phyloP scores from a whole-genome alignment of 2,888 invertebrate genomes.

The Agrotis ipsilon region DNA sequence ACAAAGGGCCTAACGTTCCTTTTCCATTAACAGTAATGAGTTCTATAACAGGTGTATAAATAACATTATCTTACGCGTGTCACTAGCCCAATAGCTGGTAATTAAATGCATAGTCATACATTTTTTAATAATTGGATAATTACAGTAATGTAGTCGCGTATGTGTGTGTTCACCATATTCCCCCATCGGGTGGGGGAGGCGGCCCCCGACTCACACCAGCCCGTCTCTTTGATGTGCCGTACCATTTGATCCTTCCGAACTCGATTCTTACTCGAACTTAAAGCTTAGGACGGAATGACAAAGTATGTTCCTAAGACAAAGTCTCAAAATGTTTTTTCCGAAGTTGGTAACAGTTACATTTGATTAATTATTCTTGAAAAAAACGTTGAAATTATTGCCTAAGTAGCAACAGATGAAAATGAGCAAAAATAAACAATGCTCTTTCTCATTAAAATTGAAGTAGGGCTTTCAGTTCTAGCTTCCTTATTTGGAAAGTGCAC shows the following conservation, averaged over 20 bases:
- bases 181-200: slow-evolving; percentile 73
- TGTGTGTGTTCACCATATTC: slow-evolving; percentile 84
- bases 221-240: slow-evolving; percentile 76
- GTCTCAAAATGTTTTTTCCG: background rate
- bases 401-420: slow-evolving; percentile 5
- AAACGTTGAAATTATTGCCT: background rate
- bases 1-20: slow-evolving; percentile 34
- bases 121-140: slow-evolving; percentile 87
- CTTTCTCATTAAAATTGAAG: slow-evolving; percentile 23
- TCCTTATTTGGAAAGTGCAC: slow-evolving; percentile 48
- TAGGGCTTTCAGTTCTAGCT: slow-evolving; percentile 32
- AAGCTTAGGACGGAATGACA: background rate
- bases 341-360: too few species aligned
- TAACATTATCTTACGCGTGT: slow-evolving; percentile 54
- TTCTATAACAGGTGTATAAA: slow-evolving; percentile 44
- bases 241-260: slow-evolving; percentile 66
- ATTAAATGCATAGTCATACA: slow-evolving; percentile 72
- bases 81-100: slow-evolving; percentile 60
- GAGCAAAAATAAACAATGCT: slow-evolving; percentile 11
- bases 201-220: slow-evolving; percentile 67
- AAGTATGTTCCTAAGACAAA: background rate
- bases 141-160: slow-evolving; percentile 87
- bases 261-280: slow-evolving; percentile 68
- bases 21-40: slow-evolving; percentile 48
- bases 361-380: too few species aligned